Conservation (phyloP, 2,888 invertebrate genomes). For the Dione vanillae region DNA sequence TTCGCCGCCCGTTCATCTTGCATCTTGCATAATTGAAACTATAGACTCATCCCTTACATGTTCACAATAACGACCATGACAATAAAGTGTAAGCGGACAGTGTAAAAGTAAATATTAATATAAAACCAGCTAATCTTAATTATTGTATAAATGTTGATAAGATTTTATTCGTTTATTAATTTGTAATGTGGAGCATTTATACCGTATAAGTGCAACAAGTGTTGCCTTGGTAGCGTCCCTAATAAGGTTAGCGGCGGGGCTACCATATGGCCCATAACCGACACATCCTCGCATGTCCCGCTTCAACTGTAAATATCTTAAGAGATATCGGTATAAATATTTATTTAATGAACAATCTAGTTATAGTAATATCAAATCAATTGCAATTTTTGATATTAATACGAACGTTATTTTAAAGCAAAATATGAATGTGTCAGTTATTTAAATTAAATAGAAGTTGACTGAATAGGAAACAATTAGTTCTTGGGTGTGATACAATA, state of each 20-base stretch:
- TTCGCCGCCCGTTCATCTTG: constrained; percentile 67
- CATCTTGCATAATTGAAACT: constrained; percentile 62
- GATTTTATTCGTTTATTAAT: constrained; percentile 61
- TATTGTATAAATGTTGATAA: constrained; percentile 63
- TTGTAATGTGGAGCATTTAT: constrained; percentile 76
- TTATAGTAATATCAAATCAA: background rate
- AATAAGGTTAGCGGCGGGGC: constrained; percentile 74
- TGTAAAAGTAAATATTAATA: constrained; percentile 43
- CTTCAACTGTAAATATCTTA: constrained; percentile 59
- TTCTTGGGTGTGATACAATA: constrained; percentile 11
- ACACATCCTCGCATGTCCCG: constrained; percentile 72
- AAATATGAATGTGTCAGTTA: background rate
- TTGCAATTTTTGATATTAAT: background rate
- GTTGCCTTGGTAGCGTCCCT: constrained; percentile 80
- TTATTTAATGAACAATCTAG: constrained; percentile 43
- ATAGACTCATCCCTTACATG: constrained; percentile 61
- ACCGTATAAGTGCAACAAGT: constrained; percentile 84
- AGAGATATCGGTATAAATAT: constrained; percentile 55
- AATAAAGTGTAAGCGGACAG: constrained; percentile 51
- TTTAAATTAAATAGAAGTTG: background rate
- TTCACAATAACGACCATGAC: constrained; percentile 57
- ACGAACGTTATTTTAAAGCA: background rate
- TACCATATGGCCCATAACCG: constrained; percentile 79
- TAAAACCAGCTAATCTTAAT: constrained; percentile 53
- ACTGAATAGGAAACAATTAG: constrained; percentile 15